Conservation (phyloP, 2,797 vertebrate genomes). For the Malacoctenus gilli region DNA sequence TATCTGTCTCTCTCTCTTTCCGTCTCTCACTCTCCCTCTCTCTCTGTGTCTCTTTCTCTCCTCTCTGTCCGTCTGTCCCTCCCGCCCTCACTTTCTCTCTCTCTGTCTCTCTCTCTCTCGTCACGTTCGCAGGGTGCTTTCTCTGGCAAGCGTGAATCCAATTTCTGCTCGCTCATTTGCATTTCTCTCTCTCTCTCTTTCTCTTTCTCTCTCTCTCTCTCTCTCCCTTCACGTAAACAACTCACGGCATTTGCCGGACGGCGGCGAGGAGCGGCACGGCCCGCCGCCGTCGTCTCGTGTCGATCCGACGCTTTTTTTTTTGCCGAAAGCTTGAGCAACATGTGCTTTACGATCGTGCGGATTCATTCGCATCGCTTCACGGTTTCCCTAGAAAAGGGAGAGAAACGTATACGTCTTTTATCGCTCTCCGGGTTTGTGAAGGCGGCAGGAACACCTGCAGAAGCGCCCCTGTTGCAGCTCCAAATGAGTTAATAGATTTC, state of each 20-base stretch:
- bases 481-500: no score
- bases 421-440: no score
- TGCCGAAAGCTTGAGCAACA: no score
- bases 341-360: no score
- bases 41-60: slow-evolving; percentile 10
- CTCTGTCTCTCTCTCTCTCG: slow-evolving; percentile 3
- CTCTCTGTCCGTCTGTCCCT: no score
- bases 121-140: slow-evolving; percentile 37
- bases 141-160: slow-evolving; percentile 53
- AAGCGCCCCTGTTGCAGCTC: slow-evolving; percentile 60
- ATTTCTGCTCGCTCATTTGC: slow-evolving; percentile 68
- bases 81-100: slow-evolving; percentile 24
- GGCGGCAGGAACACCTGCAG: no score
- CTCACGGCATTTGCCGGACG: slow-evolving; percentile 40
- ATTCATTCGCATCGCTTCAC: no score
- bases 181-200: slow-evolving; percentile 37
- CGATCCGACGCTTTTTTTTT: no score
- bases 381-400: no score
- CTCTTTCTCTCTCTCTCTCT: neutral
- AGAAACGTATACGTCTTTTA: no score
- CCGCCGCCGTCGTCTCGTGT: no score
- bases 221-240: slow-evolving; percentile 51
- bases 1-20: slow-evolving; percentile 3
- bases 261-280: slow-evolving; percentile 52
- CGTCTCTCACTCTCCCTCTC: slow-evolving; percentile 24